These are phyloP conservation scores for Trachurus trachurus DNA, from an alignment of 2,797 vertebrate genomes.

Conservation along the genomic window DNA sequence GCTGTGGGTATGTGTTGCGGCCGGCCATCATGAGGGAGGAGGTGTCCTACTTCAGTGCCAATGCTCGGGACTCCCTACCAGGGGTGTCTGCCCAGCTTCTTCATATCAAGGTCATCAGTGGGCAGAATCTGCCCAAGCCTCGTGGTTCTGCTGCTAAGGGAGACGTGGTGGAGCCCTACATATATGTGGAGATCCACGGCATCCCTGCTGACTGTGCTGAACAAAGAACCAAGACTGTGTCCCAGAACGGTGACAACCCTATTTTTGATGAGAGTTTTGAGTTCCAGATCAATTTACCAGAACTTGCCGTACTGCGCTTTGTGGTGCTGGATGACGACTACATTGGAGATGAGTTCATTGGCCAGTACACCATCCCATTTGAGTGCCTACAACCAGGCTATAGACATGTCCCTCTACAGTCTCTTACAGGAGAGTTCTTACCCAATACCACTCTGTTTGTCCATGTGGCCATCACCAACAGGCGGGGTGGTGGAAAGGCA, in stretches of 20 bases:
- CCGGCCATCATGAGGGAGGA: conserved; percentile 96
- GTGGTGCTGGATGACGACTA: conserved; percentile 94
- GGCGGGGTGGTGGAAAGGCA: conserved; percentile 90
- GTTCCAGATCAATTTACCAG: conserved; percentile 95
- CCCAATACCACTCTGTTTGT: conserved; percentile 93
- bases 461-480: conserved; percentile 93
- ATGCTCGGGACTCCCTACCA: conserved; percentile 91
- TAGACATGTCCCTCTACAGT: conserved; percentile 92
- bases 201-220: conserved; percentile 94
- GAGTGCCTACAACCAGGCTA: conserved; percentile 95
- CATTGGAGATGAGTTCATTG: conserved; percentile 96
- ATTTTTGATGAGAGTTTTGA: conserved; percentile 95
- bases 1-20: conserved; percentile 93
- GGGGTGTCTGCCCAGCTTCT: conserved; percentile 94
- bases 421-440: conserved; percentile 91
- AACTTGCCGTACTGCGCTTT: conserved; percentile 91
- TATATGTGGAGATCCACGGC: conserved; percentile 93
- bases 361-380: conserved; percentile 95
- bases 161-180: conserved; percentile 94
- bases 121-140: conserved; percentile 95
- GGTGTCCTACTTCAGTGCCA: conserved; percentile 97
- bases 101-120: conserved; percentile 94
- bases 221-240: conserved; percentile 93
- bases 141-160: conserved; percentile 94
- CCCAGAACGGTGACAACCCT: conserved; percentile 93